A percentile compares a stretch with the other conserved stretches of the same genome.
Evolutionary conservation across 2,113 vertebrate genomes (phyloP).

Genomic region (Malurus elegans): DNA sequence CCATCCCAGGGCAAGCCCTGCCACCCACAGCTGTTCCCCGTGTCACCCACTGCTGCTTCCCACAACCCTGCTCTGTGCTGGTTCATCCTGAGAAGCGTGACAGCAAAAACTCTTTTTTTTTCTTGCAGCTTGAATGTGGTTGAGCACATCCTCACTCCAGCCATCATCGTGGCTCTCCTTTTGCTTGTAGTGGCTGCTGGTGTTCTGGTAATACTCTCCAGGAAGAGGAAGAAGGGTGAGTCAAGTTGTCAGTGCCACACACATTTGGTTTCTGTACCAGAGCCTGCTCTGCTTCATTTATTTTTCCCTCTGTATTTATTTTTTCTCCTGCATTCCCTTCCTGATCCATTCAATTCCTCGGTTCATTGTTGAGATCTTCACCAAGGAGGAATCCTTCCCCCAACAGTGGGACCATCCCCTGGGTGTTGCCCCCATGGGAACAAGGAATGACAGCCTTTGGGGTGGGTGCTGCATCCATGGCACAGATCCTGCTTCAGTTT

Average conservation of each 20-base stretch:
- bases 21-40: rapidly evolving
- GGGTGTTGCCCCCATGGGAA: background rate
- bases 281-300: background rate
- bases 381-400: background rate
- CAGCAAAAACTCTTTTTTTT: background rate
- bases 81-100: background rate
- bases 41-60: rapidly evolving
- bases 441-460: background rate
- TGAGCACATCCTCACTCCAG: background rate
- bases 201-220: background rate
- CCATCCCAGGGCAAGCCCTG: background rate
- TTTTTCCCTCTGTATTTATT: background rate
- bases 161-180: background rate
- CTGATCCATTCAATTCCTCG: background rate
- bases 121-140: background rate
- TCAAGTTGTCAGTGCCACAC: background rate
- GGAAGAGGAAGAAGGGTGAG: constrained; percentile 28
- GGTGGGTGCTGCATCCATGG: background rate
- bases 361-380: background rate
- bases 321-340: background rate
- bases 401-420: rapidly evolving
- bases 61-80: rapidly evolving
- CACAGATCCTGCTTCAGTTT: background rate
- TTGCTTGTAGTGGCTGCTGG: background rate
- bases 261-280: background rate